Percentiles rank a stretch among this genome's conserved stretches.
These are phyloP conservation scores for Carettochelys insculpta DNA, from an alignment of 2,113 vertebrate genomes.

Conservation along the genomic window DNA sequence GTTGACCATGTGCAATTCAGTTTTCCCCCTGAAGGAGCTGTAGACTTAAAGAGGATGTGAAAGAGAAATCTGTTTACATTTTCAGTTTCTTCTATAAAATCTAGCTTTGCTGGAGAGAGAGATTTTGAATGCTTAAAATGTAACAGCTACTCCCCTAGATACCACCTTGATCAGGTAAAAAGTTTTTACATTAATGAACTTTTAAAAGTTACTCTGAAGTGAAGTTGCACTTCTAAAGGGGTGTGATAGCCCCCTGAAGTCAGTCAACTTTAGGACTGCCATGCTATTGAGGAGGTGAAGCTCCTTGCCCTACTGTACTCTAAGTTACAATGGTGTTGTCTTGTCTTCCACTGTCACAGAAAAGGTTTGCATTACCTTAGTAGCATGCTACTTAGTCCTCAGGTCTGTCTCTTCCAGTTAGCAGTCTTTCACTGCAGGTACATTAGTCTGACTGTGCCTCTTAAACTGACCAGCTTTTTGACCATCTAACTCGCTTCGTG, in stretches of 20 bases:
- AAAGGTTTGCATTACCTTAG: conserved; percentile 16
- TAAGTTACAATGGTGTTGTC: not conserved
- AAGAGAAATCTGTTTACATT: conserved; percentile 23
- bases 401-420: conserved; percentile 31
- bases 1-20: not conserved
- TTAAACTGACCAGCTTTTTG: conserved; percentile 17
- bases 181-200: not conserved
- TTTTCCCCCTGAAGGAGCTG: conserved; percentile 28
- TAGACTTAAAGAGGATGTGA: conserved; percentile 36
- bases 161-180: not conserved
- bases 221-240: conserved; percentile 28
- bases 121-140: not conserved
- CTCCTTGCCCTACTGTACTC: not conserved
- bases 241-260: not conserved
- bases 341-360: not conserved
- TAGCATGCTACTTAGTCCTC: not conserved
- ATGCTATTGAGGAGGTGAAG: conserved; percentile 8
- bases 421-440: conserved; percentile 13
- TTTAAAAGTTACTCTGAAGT: not conserved
- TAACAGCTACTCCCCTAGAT: not conserved
- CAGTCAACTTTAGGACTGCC: conserved; percentile 6
- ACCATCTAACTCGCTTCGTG: not conserved
- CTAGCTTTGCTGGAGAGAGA: not conserved
- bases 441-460: not conserved
- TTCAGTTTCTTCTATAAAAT: not conserved